These are phyloP conservation scores for Psittacula echo DNA, from an alignment of 2,797 vertebrate genomes.

Conservation along the genomic window DNA sequence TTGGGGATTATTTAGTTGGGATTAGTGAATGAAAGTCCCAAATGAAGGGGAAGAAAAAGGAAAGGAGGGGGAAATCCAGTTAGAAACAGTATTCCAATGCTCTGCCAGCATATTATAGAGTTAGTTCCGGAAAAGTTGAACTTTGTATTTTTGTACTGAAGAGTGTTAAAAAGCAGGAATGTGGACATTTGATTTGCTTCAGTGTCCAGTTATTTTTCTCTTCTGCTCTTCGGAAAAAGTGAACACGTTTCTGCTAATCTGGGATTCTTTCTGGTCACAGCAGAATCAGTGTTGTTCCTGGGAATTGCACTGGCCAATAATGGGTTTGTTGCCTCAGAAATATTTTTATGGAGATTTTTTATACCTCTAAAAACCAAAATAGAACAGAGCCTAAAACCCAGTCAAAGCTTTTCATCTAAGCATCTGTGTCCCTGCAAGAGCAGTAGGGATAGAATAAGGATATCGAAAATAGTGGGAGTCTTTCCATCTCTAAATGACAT, in stretches of 20 bases:
- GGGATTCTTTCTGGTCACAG: slow-evolving; percentile 11
- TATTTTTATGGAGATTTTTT: neutral
- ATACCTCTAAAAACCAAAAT: neutral
- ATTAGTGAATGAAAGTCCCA: slow-evolving; percentile 26
- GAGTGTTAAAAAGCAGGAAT: slow-evolving; percentile 20
- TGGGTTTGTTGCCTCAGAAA: neutral
- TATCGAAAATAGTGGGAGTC: neutral
- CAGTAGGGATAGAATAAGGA: neutral
- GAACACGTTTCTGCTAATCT: neutral
- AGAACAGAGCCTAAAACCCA: neutral
- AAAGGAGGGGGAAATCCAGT: neutral
- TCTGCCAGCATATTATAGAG: neutral
- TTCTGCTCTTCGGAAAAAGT: neutral
- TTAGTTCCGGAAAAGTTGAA: neutral
- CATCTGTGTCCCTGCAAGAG: neutral
- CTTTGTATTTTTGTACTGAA: neutral
- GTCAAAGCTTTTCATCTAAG: neutral
- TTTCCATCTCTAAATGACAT: neutral
- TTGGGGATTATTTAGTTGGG: neutral
- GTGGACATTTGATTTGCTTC: neutral
- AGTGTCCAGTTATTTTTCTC: neutral
- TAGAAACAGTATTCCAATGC: neutral
- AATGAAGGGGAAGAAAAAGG: neutral
- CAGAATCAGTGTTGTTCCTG: neutral
- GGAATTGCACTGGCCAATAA: neutral